Percentiles rank a stretch among this genome's conserved stretches.
Conservation (phyloP, 2,888 invertebrate genomes). For the Branchipolynoe longqiensis region DNA sequence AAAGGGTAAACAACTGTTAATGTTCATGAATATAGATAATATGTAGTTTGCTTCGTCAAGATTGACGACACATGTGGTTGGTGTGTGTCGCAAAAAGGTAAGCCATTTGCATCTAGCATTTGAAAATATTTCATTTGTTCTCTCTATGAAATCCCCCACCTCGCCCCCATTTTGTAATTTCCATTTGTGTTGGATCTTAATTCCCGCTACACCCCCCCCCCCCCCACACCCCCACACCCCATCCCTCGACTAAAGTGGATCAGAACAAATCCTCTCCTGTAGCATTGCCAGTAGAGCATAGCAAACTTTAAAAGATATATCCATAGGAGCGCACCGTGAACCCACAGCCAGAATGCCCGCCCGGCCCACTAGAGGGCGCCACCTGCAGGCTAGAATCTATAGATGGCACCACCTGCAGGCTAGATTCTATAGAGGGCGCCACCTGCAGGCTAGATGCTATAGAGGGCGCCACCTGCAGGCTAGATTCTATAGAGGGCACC, state of each 20-base stretch:
- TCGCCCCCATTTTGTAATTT: no score
- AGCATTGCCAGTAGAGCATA: slow-evolving; percentile 14
- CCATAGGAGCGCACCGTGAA: neutral
- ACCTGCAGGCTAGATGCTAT: neutral
- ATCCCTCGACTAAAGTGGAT: no score
- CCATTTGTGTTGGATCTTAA: no score
- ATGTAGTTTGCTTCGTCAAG: slow-evolving; percentile 23
- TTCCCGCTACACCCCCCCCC: no score
- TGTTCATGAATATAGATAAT: slow-evolving; percentile 29
- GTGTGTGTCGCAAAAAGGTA: slow-evolving; percentile 16
- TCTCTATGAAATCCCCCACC: no score
- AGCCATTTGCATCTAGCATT: neutral
- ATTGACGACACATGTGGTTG: slow-evolving; percentile 14
- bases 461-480: neutral
- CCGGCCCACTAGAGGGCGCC: no score
- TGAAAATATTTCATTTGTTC: slow-evolving; percentile 18
- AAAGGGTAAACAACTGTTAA: slow-evolving; percentile 20
- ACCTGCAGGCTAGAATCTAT: neutral
- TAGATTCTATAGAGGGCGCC: neutral
- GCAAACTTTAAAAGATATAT: neutral
- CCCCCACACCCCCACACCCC: no score
- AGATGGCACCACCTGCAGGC: neutral
- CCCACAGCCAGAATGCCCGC: no score
- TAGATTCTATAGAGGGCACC: neutral
- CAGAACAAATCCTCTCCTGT: neutral